Base-by-base conservation (phyloP, 2,797 vertebrate species). In the Rallus crepitans region DNA sequence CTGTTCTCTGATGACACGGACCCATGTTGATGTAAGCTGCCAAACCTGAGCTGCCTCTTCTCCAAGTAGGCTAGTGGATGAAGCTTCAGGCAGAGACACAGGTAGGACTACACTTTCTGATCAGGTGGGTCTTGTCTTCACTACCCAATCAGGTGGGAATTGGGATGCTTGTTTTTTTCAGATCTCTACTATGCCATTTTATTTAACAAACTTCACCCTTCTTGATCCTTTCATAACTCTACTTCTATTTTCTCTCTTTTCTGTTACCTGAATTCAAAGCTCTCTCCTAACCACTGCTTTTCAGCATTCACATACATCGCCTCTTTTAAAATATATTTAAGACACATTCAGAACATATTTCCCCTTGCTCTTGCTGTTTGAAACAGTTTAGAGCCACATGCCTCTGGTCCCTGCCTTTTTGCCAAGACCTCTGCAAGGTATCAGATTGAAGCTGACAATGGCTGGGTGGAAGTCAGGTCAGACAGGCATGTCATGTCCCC, bases 1-100 rank as follows among this genome's bases (percentile, higher is more conserved):
- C 9, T 18, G 2, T 50, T 84, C 31, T 65, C 25, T 17, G 15
- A 31, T 13, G 21, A 45, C 2, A 3, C 3, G 42, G 24, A 42
- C 8, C 6, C 14, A 2, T 7, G 6, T 8, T 0, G 0, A 35
- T 6, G 18, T 39, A 4, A 42, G 21, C 19, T 23, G 37, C 25
- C 11, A 57, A 33, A 75, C 23, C 25, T n/a, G 28, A 61, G 31
- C 4, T 30, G 37, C 25, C 9, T 72, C 31, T 71, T 31, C 53
- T 65, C 18, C 24, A 6, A 6, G 15, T 6, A 77, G 27, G 2
- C 5, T 61, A 14, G 15, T 28, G n/a, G 18, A 45, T 24, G 42
- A 64, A 88, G 19, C 47, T 52, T 66, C 53, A 75, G 18, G 27
- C 47, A 61, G 40, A 88, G 35, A 11, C 20, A 28, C 13, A 70